Percentiles rank a stretch among this genome's conserved stretches.
These are phyloP conservation scores for Pseudachorutes palmiensis DNA, from an alignment of 1,140 invertebrate genomes.

Conservation along the genomic window DNA sequence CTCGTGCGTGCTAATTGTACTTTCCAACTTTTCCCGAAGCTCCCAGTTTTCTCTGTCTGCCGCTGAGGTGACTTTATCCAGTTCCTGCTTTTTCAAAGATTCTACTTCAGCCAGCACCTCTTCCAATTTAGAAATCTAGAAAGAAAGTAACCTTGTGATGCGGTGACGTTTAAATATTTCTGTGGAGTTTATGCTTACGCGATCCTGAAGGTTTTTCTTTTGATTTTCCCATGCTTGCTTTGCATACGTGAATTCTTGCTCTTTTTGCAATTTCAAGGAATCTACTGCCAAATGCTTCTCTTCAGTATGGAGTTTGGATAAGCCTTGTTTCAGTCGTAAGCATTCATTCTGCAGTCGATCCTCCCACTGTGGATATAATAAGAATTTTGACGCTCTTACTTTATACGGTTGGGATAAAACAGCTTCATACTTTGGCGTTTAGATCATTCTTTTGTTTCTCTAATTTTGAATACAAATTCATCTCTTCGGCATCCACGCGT, in stretches of 20 bases:
- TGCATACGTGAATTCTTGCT: slow-evolving; percentile 42
- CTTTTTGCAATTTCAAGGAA: slow-evolving; percentile 42
- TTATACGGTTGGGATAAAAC: no score
- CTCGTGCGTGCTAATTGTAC: slow-evolving; percentile 49
- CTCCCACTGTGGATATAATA: slow-evolving; percentile 42
- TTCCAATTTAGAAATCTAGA: slow-evolving; percentile 50
- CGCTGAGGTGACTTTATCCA: slow-evolving; percentile 48
- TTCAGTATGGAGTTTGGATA: slow-evolving; percentile 52
- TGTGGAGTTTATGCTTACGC: not conserved
- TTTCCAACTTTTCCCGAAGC: slow-evolving; percentile 49
- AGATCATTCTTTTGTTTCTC: slow-evolving; percentile 46
- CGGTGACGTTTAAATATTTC: not conserved
- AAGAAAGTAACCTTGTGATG: not conserved
- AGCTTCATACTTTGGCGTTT: slow-evolving; percentile 12
- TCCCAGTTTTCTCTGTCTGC: slow-evolving; percentile 50
- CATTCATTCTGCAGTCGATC: slow-evolving; percentile 45
- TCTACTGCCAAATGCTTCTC: slow-evolving; percentile 52
- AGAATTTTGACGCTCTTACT: slow-evolving; percentile 7
- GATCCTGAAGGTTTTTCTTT: slow-evolving; percentile 44
- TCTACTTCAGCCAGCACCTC: slow-evolving; percentile 50
- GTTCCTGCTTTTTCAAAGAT: slow-evolving; percentile 49
- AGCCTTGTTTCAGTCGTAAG: slow-evolving; percentile 50
- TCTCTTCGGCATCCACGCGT: slow-evolving; percentile 34
- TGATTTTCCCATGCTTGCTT: slow-evolving; percentile 50
- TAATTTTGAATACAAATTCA: slow-evolving; percentile 38